These are phyloP conservation scores for Lagopus leucura DNA, from an alignment of 2,113 vertebrate species.

Conservation along the genomic window DNA sequence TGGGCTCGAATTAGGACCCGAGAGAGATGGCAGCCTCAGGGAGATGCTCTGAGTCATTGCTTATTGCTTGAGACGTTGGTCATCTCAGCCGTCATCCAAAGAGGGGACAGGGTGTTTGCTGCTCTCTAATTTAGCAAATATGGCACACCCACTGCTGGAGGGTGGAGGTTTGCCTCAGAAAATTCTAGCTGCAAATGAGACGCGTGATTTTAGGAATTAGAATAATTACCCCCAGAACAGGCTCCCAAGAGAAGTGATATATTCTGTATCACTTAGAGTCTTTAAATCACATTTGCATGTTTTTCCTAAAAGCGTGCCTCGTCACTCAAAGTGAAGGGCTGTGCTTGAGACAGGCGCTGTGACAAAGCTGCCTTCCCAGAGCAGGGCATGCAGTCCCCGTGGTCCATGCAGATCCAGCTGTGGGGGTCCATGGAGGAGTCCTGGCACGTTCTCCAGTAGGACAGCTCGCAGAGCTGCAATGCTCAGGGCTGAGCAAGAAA, in stretches of 20 bases:
- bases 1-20: constrained; percentile 4
- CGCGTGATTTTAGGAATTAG: constrained; percentile 64
- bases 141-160: neutral
- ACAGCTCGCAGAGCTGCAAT: neutral
- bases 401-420: neutral
- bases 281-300: constrained; percentile 69
- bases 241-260: constrained; percentile 56
- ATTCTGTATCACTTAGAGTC: constrained; percentile 64
- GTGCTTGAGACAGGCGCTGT: neutral
- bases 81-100: neutral
- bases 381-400: rapidly evolving
- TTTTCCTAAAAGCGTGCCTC: constrained; percentile 10
- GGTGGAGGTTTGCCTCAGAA: constrained; percentile 40
- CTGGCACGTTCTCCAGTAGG: neutral
- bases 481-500: neutral
- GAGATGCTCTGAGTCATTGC: neutral
- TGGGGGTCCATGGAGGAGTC: neutral
- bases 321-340: constrained; percentile 25
- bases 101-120: neutral
- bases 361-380: neutral
- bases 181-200: constrained; percentile 67
- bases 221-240: constrained; percentile 66
- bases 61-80: neutral
- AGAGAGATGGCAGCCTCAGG: neutral
- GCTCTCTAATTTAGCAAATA: neutral